A percentile compares a stretch with the other conserved stretches of the same genome.
Evolutionary conservation across 1,140 invertebrate genomes (phyloP).

Genomic region (Euwallacea fornicatus): DNA sequence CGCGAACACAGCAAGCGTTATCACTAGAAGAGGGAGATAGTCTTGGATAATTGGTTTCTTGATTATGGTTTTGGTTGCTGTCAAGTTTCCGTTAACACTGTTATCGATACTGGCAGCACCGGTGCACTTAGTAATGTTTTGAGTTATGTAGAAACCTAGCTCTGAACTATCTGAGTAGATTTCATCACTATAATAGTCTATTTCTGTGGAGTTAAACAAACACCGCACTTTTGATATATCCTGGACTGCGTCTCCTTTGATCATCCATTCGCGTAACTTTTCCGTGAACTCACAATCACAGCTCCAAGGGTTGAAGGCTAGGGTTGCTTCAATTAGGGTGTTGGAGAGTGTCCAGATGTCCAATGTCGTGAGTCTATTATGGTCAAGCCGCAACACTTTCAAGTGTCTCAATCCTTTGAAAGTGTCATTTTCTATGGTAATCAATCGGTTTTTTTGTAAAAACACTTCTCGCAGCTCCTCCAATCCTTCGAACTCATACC

Average conservation of each 20-base stretch:
- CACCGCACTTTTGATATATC: constrained; percentile 67
- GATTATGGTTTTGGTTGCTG: constrained; percentile 70
- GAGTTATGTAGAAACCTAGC: constrained; percentile 60
- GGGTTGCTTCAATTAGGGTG: constrained; percentile 66
- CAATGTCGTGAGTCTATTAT: constrained; percentile 74
- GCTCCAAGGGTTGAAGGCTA: constrained; percentile 83
- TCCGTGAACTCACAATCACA: constrained; percentile 85
- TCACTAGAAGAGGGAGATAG: constrained; percentile 76
- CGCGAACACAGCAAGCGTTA: constrained; percentile 70
- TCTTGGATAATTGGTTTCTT: constrained; percentile 72
- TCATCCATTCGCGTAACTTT: constrained; percentile 77
- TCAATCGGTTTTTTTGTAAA: constrained; percentile 69
- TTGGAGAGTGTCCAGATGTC: constrained; percentile 75
- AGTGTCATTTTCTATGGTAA: constrained; percentile 73
- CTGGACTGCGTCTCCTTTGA: constrained; percentile 62
- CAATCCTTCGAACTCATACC: constrained; percentile 74
- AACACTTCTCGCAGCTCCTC: constrained; percentile 65
- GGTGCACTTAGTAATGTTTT: constrained; percentile 61
- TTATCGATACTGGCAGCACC: constrained; percentile 68
- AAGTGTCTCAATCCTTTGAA: constrained; percentile 73
- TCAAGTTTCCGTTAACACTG: constrained; percentile 67
- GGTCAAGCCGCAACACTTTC: constrained; percentile 71
- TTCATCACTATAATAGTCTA: constrained; percentile 56
- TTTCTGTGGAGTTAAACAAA: constrained; percentile 62
- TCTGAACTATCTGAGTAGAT: constrained; percentile 59